Base-by-base conservation (phyloP, 2,888 invertebrate species). In the Tipula confusa region DNA sequence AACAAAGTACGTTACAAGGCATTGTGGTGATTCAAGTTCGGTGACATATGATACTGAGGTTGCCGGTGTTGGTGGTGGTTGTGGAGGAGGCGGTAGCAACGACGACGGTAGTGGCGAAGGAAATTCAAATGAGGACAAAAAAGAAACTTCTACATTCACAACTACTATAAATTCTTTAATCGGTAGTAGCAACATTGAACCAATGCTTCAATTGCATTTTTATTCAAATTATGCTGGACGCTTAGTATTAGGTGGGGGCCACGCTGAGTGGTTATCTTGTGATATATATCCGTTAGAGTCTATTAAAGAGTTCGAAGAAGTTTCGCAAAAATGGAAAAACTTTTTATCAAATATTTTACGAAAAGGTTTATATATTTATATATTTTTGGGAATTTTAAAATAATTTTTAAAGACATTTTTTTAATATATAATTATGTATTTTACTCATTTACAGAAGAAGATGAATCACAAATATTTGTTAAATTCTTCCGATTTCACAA, bases 401-500 rank as follows among this genome's bases (percentile, higher is more conserved):
- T 15, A 48, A 11, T 64, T 83, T 0, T 48, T 31, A 83, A 24
- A 24, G 5, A 79, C 28, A 18, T 29, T 48, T 48, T 83, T 38
- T 24, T n/a, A 83, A 48, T 82, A n/a, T 81, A 43, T 29, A 33
- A 33, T 18, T 85, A 83, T 79, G 15, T 36, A n/a, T 84, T n/a
- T 82, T 11, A 29, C 80, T 29, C 84, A 92, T 84, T 88, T 88
- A 13, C 94, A 97, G 97, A 97, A 92, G 97, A 97, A 90, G 97
- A 98, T 91, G 97, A 98, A 91, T 96, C 97, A 88, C 97, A 97
- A 91, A 98, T 98, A 88, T 98, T 97, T 91, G 97, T 97, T 87
- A 98, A 98, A 90, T 99, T 99, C 93, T 99, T 99, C 94, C 97
- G 97, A 91, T 98, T 98, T 91, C 99, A 99, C 93, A 98, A 98